Conservation (phyloP, 2,113 vertebrate species). For the Rhadina sibilatrix region DNA sequence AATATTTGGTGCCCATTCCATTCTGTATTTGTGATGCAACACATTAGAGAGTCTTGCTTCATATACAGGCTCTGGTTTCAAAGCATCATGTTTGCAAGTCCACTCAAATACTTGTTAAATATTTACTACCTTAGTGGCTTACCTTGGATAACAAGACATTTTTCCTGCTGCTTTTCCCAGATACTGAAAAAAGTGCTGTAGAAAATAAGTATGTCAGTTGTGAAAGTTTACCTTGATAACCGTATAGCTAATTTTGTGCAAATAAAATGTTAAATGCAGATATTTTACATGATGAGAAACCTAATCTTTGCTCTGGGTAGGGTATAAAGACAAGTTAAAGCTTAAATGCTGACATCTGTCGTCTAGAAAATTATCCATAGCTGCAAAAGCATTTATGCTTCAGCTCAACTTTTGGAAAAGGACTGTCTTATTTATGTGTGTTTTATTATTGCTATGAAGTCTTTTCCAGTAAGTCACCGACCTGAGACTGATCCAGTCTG, state of each 20-base stretch:
- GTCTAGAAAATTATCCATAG: background rate
- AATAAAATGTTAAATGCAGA: background rate
- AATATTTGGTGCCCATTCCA: background rate
- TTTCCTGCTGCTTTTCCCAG: background rate
- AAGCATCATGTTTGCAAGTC: background rate
- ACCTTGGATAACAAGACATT: background rate
- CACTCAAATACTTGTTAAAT: slow-evolving; percentile 25
- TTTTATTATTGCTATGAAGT: background rate
- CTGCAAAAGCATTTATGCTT: background rate
- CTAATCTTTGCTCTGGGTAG: background rate
- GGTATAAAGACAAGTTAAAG: background rate
- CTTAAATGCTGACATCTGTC: background rate
- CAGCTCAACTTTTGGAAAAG: background rate
- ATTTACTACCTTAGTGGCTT: background rate
- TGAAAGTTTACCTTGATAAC: background rate
- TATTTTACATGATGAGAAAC: background rate
- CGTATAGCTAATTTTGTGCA: background rate
- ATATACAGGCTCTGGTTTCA: background rate
- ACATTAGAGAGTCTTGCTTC: background rate
- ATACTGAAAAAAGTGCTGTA: background rate
- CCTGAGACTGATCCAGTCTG: background rate
- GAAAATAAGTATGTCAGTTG: background rate
- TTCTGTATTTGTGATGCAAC: background rate
- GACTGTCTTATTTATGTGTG: background rate
- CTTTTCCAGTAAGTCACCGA: background rate